Conservation (phyloP, 2,113 vertebrate species). For the Jaculus jaculus region DNA sequence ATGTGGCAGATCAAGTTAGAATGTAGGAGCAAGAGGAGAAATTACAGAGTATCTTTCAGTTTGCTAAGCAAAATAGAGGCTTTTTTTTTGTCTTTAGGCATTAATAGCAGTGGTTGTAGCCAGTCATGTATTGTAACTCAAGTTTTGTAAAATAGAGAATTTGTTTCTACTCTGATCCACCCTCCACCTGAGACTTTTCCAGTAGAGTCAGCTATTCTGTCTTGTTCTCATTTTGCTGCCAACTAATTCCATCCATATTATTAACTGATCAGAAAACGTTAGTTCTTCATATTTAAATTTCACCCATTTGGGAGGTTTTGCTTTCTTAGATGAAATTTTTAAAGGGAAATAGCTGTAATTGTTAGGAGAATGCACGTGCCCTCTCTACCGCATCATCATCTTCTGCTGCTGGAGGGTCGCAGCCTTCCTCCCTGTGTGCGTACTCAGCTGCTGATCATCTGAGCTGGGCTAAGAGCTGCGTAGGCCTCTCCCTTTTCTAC, state of each 20-base stretch:
- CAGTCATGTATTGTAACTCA: neutral
- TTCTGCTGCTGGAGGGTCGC: neutral
- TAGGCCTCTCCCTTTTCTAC: neutral
- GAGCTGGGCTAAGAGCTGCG: neutral
- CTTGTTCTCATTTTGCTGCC: neutral
- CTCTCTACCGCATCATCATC: neutral
- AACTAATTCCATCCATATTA: neutral
- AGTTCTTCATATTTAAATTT: neutral
- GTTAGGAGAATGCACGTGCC: neutral
- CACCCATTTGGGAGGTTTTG: neutral
- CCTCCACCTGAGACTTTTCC: neutral
- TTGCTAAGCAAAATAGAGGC: neutral
- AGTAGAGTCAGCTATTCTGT: neutral
- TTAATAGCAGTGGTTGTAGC: neutral
- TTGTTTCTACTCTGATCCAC: neutral
- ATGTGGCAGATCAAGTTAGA: neutral
- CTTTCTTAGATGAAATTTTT: neutral
- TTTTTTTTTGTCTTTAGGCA: neutral
- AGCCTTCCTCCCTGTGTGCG: neutral
- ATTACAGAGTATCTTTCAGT: neutral
- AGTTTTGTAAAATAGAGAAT: neutral
- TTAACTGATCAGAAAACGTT: neutral
- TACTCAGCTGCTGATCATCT: neutral
- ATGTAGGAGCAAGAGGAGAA: neutral
- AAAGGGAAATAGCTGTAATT: slow-evolving; percentile 31